Base-by-base conservation (phyloP, 2,888 invertebrate genomes). In the Polia nebulosa region DNA sequence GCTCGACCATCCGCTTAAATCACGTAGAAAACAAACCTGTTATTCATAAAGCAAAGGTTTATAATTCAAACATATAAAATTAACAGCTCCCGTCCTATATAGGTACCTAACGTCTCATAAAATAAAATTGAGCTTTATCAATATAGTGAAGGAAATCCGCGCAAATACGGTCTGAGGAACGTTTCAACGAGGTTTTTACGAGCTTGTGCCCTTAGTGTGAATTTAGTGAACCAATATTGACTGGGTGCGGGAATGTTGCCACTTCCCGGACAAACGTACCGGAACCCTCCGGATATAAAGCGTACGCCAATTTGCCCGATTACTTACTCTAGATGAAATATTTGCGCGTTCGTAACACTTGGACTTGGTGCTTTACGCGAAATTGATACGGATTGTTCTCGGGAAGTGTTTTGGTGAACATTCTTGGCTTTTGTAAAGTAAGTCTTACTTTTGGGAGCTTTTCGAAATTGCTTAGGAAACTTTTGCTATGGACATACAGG, bases 201-300 rank as follows among this genome's bases (percentile, higher is more conserved):
- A 80, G 64, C 59, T 70, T 60, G 66, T 72, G 68, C 66, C 71
- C 56, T 74, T 73, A 71, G 59, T 73, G 72, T 60, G 69, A 83
- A 73, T 85, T 84, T 84, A 87, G 88, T 85, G 89, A 90, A 85
- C 89, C 86, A 92, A 92, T 92, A 92, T 93, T 92, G 91, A 87
- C 89, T 80, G 86, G 89, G 76, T 62, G 71, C 72, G 76, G 73
- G 72, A 83, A 70, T 84, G 81, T 84, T 76, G 63, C 78, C 76
- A 72, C 80, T 85, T 81, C 80, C 74, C 76, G 73, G 55, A 63
- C 73, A 86, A 91, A 91, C 87, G 90, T 85, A 65, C 85, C 86
- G 86, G 84, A 89, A 90, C 91, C 89, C 84, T 81, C 82, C 71
- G 70, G 75, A 71, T 77, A 83, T 83, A 78, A 78, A 74, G 76